Conservation (phyloP, 2,797 vertebrate species). For the Lacerta agilis region DNA sequence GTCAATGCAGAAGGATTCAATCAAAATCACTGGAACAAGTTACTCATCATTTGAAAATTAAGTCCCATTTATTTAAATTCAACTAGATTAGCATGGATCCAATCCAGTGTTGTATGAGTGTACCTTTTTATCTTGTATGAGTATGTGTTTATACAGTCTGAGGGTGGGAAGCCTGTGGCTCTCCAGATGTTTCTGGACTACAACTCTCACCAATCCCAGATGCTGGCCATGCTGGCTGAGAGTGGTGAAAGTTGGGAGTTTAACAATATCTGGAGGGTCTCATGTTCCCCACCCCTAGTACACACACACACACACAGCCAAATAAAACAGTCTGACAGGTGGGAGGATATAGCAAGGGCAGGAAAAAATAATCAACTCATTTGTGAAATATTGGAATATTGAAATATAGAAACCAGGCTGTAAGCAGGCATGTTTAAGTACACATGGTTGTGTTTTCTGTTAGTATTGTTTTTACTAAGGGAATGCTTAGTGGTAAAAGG, state of each 20-base stretch:
- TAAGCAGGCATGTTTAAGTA: neutral
- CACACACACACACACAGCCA: too few species aligned
- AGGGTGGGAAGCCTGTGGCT: too few species aligned
- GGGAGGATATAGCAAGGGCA: neutral
- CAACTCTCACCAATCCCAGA: too few species aligned
- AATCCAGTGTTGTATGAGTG: neutral
- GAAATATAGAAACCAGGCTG: neutral
- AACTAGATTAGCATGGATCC: neutral
- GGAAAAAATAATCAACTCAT: neutral
- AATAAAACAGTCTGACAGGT: neutral
- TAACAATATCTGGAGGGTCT: neutral
- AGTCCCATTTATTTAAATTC: neutral
- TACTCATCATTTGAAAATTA: neutral
- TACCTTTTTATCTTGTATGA: neutral
- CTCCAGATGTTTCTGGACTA: too few species aligned
- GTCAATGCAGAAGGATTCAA: neutral
- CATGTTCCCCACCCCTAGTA: too few species aligned
- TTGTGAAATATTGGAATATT: neutral
- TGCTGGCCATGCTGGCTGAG: too few species aligned
- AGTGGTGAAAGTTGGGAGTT: too few species aligned
- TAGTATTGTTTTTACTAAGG: neutral
- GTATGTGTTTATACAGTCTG: too few species aligned
- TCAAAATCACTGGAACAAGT: too few species aligned
- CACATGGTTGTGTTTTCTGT: neutral
- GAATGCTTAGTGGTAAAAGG: conserved; percentile 7